Conservation (phyloP, 1,140 invertebrate genomes). For the Scaptomyza montana region DNA sequence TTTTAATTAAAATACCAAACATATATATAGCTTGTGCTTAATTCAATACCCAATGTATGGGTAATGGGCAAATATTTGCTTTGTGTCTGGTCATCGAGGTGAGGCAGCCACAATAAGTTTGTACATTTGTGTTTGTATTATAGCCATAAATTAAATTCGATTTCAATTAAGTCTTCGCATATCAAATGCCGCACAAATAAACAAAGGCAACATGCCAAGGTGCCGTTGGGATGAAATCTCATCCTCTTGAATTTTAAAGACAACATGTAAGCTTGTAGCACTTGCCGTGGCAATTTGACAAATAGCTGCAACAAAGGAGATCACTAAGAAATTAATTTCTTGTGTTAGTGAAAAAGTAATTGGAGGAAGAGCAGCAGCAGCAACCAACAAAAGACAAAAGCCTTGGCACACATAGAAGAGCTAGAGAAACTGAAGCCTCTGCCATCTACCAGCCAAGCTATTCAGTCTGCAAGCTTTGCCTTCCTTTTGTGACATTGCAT, state of each 20-base stretch:
- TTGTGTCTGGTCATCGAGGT: conserved; percentile 20
- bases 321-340: conserved; percentile 54
- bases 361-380: conserved; percentile 16
- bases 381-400: conserved; percentile 32
- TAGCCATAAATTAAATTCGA: conserved; percentile 72
- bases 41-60: conserved; percentile 2
- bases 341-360: conserved; percentile 37
- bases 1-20: conserved; percentile 68
- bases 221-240: background rate
- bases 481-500: background rate
- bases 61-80: conserved; percentile 38
- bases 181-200: conserved; percentile 49
- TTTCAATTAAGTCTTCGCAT: conserved; percentile 59
- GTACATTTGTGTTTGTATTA: conserved; percentile 22
- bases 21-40: background rate
- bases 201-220: conserved; percentile 19
- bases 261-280: background rate
- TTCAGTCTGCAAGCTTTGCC: background rate
- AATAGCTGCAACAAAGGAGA: conserved; percentile 32
- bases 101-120: conserved; percentile 12
- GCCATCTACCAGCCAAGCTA: background rate
- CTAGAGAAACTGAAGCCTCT: conserved; percentile 25
- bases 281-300: conserved; percentile 31
- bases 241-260: conserved; percentile 33
- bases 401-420: conserved; percentile 57